Conservation (phyloP, 2,888 invertebrate species). For the Fragum sueziense region DNA sequence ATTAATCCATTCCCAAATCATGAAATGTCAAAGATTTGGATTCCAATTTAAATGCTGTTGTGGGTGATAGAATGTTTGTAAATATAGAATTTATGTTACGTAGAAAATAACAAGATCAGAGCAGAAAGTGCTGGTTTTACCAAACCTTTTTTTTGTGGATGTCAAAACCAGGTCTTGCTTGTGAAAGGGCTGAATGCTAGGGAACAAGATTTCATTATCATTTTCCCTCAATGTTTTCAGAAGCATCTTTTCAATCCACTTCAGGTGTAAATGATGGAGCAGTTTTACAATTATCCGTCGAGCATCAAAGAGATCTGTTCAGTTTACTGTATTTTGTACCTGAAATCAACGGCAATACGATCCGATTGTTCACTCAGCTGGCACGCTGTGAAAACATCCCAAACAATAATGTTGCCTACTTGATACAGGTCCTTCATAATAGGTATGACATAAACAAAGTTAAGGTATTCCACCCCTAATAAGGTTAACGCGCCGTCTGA, state of each 20-base stretch:
- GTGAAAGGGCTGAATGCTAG: too few species aligned
- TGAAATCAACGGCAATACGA: constrained; percentile 33
- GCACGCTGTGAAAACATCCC: constrained; percentile 23
- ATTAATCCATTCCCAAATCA: too few species aligned
- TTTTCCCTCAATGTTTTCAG: background rate
- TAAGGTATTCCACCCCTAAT: too few species aligned
- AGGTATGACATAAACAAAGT: too few species aligned
- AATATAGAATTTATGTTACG: too few species aligned
- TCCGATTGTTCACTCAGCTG: constrained; percentile 35
- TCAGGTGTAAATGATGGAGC: constrained; percentile 33
- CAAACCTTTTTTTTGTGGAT: too few species aligned
- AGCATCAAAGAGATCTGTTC: constrained; percentile 38
- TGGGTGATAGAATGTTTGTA: too few species aligned
- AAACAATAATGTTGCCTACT: constrained; percentile 35
- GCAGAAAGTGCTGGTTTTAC: background rate
- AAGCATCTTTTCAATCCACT: background rate
- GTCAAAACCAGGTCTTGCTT: too few species aligned
- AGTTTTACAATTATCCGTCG: constrained; percentile 7
- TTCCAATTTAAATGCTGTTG: too few species aligned
- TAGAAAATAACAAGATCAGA: background rate
- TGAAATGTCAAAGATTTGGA: too few species aligned
- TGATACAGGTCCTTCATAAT: constrained; percentile 61
- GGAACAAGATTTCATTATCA: background rate
- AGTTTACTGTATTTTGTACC: constrained; percentile 60
- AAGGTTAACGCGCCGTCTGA: too few species aligned